Conservation (phyloP, 2,888 invertebrate genomes). For the Halocaridina rubra region DNA sequence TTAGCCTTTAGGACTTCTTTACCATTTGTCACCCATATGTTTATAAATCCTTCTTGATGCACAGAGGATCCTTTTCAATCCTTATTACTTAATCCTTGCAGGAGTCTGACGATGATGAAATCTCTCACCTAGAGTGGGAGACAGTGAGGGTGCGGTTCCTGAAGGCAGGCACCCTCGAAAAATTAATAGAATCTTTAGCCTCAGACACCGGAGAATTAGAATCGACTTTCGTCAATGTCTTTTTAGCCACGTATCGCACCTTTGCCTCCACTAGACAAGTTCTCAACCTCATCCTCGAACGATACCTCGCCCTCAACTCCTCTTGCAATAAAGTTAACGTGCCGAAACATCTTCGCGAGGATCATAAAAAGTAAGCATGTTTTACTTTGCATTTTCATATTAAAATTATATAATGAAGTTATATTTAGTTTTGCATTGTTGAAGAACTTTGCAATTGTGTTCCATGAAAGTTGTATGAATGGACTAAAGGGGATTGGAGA, state of each 20-base stretch:
- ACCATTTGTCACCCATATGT: too few species aligned
- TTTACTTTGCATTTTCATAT: not conserved
- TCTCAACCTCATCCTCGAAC: constrained; percentile 80
- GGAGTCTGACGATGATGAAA: constrained; percentile 73
- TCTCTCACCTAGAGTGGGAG: constrained; percentile 98
- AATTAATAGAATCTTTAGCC: constrained; percentile 91
- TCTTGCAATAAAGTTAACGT: constrained; percentile 34
- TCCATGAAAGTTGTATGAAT: too few species aligned
- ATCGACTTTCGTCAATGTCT: constrained; percentile 97
- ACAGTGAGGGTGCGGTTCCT: constrained; percentile 94
- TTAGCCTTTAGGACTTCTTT: too few species aligned
- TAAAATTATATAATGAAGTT: not conserved
- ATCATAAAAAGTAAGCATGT: constrained; percentile 66
- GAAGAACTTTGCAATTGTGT: too few species aligned
- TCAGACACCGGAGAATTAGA: constrained; percentile 96
- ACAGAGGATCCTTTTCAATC: too few species aligned
- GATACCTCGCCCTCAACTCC: constrained; percentile 71
- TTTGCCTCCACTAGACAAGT: constrained; percentile 85
- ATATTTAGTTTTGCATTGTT: too few species aligned
- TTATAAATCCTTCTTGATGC: too few species aligned
- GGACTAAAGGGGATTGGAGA: too few species aligned
- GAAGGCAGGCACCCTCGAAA: constrained; percentile 94
- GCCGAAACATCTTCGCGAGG: constrained; percentile 65
- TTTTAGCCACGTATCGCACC: constrained; percentile 92
- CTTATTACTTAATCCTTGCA: too few species aligned